Evolutionary conservation across 2,113 vertebrate species (phyloP).

Genomic region (Lathamus discolor): DNA sequence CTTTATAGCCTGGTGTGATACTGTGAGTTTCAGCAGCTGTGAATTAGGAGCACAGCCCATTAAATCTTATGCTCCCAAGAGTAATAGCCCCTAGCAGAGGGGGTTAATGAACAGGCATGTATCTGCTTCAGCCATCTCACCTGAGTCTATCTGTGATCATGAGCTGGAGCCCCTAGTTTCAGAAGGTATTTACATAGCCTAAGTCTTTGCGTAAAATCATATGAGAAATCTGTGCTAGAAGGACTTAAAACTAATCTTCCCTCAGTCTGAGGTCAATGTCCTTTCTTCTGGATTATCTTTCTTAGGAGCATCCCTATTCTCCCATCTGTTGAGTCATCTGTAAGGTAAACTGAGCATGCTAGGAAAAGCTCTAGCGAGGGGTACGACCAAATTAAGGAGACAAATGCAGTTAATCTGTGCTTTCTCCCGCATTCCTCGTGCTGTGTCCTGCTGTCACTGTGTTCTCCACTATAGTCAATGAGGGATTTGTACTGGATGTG

Average conservation of each 20-base stretch:
- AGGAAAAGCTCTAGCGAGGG: not conserved
- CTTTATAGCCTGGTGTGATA: not conserved
- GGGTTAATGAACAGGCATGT: not conserved
- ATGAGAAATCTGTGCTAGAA: not conserved
- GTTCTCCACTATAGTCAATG: not conserved
- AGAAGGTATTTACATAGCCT: not conserved
- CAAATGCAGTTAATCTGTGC: not conserved
- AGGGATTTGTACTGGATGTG: not conserved
- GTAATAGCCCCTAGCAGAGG: not conserved
- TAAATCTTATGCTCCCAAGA: not conserved
- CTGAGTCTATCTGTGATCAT: not conserved
- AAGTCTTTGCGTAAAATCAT: not conserved
- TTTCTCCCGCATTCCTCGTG: not conserved
- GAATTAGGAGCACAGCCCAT: not conserved
- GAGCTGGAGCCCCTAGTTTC: not conserved
- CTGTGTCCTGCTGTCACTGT: not conserved
- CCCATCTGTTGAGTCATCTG: constrained; percentile 5
- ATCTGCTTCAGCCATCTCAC: not conserved
- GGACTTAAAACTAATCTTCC: not conserved
- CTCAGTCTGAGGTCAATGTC: not conserved
- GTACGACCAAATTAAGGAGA: not conserved
- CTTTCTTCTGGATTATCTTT: constrained; percentile 29
- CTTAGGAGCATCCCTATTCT: not conserved
- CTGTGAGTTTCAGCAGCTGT: not conserved
- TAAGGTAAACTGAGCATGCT: not conserved